A percentile compares a stretch with the other conserved stretches of the same genome.
Evolutionary conservation across 2,888 invertebrate genomes (phyloP).

Genomic region (Dicyrtoma fusca): DNA sequence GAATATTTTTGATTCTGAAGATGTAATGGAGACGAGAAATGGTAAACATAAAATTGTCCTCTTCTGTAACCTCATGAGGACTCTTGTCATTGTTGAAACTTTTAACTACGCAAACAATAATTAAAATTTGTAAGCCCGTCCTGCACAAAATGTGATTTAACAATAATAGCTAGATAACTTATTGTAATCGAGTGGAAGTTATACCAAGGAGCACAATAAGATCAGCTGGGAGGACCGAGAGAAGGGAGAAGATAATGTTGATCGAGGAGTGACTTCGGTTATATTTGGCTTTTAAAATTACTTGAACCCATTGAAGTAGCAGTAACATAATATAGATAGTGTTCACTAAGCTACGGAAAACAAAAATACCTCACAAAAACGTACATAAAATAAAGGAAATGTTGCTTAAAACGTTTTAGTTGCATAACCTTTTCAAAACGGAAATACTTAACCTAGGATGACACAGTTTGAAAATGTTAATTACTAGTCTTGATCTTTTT

Average conservation of each 20-base stretch:
- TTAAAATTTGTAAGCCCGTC: too few species aligned
- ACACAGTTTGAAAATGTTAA: not conserved
- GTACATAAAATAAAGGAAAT: not conserved
- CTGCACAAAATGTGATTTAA: not conserved
- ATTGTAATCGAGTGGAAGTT: too few species aligned
- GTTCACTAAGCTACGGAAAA: conserved; percentile 45
- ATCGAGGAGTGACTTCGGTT: conserved; percentile 48
- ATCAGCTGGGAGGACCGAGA: conserved; percentile 51
- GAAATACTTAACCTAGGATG: too few species aligned
- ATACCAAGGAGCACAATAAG: conserved; percentile 45
- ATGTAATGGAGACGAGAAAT: conserved; percentile 49
- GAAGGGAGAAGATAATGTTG: conserved; percentile 49
- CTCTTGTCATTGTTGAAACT: conserved; percentile 1
- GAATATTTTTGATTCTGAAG: conserved; percentile 45
- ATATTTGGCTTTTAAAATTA: conserved; percentile 50
- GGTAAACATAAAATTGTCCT: conserved; percentile 38
- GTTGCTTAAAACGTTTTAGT: too few species aligned
- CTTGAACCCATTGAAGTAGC: conserved; percentile 49
- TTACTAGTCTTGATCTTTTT: too few species aligned
- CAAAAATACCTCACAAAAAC: too few species aligned
- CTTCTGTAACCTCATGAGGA: conserved; percentile 33
- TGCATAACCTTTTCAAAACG: too few species aligned
- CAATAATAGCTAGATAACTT: not conserved
- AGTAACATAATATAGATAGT: conserved; percentile 48
- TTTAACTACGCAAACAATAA: too few species aligned